Percentiles rank a stretch among this genome's conserved stretches.
These are phyloP conservation scores for Rhabdomys dilectus DNA, from an alignment of 2,113 vertebrate genomes.

Conservation along the genomic window DNA sequence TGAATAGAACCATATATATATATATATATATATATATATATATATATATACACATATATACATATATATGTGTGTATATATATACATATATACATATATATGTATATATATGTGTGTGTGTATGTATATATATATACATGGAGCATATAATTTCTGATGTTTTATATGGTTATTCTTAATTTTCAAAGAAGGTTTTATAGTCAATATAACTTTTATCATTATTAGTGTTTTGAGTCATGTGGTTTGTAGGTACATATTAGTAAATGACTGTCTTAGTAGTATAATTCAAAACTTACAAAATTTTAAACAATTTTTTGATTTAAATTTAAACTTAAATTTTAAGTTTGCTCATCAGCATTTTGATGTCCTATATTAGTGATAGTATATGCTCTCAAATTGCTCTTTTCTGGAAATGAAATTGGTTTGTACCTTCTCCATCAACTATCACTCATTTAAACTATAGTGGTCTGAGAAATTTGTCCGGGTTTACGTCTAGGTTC, in stretches of 20 bases:
- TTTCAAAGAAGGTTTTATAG: background rate
- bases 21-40: background rate
- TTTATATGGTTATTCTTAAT: background rate
- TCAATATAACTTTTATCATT: background rate
- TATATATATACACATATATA: background rate
- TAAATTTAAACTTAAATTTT: too few relatives aligned
- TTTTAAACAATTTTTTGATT: too few relatives aligned
- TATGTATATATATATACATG: too few relatives aligned
- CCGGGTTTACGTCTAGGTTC: background rate
- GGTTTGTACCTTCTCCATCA: background rate
- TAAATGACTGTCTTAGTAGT: background rate
- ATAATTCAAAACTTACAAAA: background rate
- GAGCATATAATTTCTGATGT: background rate
- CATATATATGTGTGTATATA: too few relatives aligned
- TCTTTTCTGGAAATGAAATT: background rate
- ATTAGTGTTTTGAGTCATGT: background rate
- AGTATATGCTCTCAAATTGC: background rate
- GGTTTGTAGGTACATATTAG: background rate
- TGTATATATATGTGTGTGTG: too few relatives aligned
- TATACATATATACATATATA: background rate
- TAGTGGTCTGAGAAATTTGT: background rate
- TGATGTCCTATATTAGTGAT: rapidly evolving
- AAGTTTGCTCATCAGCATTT: background rate
- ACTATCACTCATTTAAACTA: background rate
- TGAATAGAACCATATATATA: background rate